These are phyloP conservation scores for Eurois occulta DNA, from an alignment of 2,888 invertebrate species.

Conservation along the genomic window DNA sequence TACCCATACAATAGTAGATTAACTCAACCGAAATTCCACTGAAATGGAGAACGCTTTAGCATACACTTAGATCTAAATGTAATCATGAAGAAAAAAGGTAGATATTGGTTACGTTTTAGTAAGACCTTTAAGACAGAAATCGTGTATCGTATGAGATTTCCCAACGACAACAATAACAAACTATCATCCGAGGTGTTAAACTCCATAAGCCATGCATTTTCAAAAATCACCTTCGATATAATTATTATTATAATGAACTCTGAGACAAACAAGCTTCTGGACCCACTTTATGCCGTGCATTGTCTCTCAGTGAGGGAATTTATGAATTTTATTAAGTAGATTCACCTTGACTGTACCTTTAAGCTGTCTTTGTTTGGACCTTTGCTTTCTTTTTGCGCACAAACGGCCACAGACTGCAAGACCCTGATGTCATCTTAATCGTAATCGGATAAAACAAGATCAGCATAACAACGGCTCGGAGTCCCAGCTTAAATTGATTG, in stretches of 20 bases:
- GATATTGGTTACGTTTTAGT: background rate
- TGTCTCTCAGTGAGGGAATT: background rate
- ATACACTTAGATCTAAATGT: constrained; percentile 7
- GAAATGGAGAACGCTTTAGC: background rate
- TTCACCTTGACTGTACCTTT: background rate
- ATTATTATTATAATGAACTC: background rate
- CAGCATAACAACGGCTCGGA: constrained; percentile 35
- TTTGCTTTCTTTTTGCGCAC: constrained; percentile 12
- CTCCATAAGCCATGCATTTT: background rate
- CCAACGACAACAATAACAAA: background rate
- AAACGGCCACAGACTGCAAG: background rate
- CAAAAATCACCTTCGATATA: background rate
- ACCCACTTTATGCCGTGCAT: background rate
- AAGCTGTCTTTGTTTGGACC: constrained; percentile 33
- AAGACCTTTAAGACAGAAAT: background rate
- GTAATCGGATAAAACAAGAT: constrained; percentile 53
- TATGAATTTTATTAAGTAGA: background rate
- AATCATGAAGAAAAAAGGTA: background rate
- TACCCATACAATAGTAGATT: constrained; percentile 14
- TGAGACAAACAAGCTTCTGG: background rate
- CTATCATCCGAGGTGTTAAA: background rate
- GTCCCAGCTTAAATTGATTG: constrained; percentile 54
- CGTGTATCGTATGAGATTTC: background rate
- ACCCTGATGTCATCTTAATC: constrained; percentile 34
- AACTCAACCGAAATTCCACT: constrained; percentile 11